Percentiles rank a stretch among this genome's conserved stretches.
Evolutionary conservation across 2,888 invertebrate species (phyloP).

Genomic region (Athalia circularis): DNA sequence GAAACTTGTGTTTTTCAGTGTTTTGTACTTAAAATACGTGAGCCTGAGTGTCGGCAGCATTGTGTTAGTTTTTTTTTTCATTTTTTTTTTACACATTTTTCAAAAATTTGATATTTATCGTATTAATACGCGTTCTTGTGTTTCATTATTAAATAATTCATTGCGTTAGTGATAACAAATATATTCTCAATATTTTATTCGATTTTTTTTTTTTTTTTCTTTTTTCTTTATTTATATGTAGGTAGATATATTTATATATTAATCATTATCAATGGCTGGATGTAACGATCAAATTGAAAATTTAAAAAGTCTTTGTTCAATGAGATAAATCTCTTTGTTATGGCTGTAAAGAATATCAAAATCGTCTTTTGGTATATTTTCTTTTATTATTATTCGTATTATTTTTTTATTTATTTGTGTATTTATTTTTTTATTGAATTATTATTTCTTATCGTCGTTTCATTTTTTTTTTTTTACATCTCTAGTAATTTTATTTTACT

Average conservation of each 20-base stretch:
- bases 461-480: too few relatives aligned
- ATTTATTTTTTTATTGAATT: background rate
- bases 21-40: slow-evolving; percentile 71
- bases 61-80: slow-evolving; percentile 14
- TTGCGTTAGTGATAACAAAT: slow-evolving; percentile 33
- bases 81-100: slow-evolving; percentile 8
- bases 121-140: background rate
- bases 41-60: slow-evolving; percentile 70
- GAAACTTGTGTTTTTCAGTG: slow-evolving; percentile 27
- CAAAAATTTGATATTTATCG: background rate
- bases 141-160: slow-evolving; percentile 13
- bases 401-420: background rate
- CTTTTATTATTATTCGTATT: background rate
- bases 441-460: background rate
- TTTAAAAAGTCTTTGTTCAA: background rate
- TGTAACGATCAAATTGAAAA: background rate
- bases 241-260: slow-evolving; percentile 3
- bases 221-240: background rate
- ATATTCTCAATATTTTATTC: slow-evolving; percentile 17
- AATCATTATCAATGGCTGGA: slow-evolving; percentile 14
- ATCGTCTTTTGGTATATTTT: slow-evolving; percentile 15
- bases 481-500: too few relatives aligned
- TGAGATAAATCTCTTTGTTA: background rate
- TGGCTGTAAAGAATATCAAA: slow-evolving; percentile 25
- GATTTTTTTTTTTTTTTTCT: background rate